Evolutionary conservation across 1,140 invertebrate genomes (phyloP).

Genomic region (Protaetia brevitarsis): DNA sequence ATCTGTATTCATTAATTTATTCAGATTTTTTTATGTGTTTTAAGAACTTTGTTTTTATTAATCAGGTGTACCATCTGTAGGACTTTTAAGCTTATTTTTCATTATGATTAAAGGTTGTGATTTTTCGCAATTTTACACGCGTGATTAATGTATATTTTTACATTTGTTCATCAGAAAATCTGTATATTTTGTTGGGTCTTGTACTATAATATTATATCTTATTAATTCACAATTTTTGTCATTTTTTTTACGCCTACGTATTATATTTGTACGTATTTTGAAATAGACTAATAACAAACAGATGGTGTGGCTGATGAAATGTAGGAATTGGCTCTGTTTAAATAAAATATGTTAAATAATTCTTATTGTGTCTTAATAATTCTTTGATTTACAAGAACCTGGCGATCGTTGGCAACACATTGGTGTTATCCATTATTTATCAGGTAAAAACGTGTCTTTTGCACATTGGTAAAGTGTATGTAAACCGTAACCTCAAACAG

Average conservation of each 20-base stretch:
- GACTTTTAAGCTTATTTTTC: background rate
- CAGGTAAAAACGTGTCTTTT: too few relatives aligned
- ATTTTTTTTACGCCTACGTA: background rate
- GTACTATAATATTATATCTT: constrained; percentile 9
- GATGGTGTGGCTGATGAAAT: constrained; percentile 20
- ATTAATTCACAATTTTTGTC: background rate
- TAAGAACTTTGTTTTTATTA: background rate
- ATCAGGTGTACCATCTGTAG: constrained; percentile 23
- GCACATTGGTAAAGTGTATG: too few relatives aligned
- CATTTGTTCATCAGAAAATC: background rate
- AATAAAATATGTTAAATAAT: constrained; percentile 20
- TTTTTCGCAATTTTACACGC: background rate
- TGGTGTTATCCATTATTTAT: too few relatives aligned
- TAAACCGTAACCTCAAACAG: too few relatives aligned
- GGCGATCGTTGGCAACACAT: too few relatives aligned
- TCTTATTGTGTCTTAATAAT: too few relatives aligned
- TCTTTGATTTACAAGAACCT: too few relatives aligned
- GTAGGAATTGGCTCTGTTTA: constrained; percentile 22
- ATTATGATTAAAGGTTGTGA: constrained; percentile 12
- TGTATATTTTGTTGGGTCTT: constrained; percentile 12
- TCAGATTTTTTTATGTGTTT: background rate
- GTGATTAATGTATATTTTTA: constrained; percentile 18
- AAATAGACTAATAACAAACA: constrained; percentile 13
- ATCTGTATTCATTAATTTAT: background rate
- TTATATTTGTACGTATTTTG: constrained; percentile 9